These are phyloP conservation scores for Tuberolachnus salignus DNA, from an alignment of 2,888 invertebrate species.

Conservation along the genomic window DNA sequence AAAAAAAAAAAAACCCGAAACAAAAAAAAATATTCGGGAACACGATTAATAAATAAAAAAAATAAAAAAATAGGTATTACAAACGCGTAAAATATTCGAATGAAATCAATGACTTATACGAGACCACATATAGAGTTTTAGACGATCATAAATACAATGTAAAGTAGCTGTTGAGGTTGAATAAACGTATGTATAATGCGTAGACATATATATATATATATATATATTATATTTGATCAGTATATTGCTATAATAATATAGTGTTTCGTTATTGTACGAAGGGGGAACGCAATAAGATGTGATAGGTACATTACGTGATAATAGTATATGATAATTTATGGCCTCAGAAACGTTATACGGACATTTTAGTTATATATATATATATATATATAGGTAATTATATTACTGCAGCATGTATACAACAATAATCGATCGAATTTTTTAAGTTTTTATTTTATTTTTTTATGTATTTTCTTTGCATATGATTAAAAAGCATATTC, in stretches of 20 bases:
- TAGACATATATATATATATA: no score
- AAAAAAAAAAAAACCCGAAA: neutral
- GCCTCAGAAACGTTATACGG: neutral
- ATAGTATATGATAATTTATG: slow-evolving; percentile 28
- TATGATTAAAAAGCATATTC: neutral
- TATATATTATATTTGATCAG: slow-evolving; percentile 37
- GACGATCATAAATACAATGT: slow-evolving; percentile 25
- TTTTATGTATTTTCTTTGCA: neutral
- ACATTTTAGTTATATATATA: neutral
- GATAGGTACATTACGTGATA: slow-evolving; percentile 47
- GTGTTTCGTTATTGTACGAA: slow-evolving; percentile 22
- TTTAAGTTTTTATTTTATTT: no score
- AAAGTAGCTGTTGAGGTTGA: slow-evolving; percentile 38
- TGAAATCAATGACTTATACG: slow-evolving; percentile 39
- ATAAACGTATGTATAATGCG: slow-evolving; percentile 2
- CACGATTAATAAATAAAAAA: no score
- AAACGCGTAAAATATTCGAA: slow-evolving; percentile 29
- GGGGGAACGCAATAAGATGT: slow-evolving; percentile 6
- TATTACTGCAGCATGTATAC: neutral
- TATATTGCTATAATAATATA: neutral
- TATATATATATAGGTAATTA: no score
- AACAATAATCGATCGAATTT: no score
- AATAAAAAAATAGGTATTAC: no score
- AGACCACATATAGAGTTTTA: slow-evolving; percentile 49
- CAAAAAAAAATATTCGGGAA: slow-evolving; percentile 10